Evolutionary conservation across 2,888 invertebrate genomes (phyloP).

Genomic region (Drosophila paramelanica): DNA sequence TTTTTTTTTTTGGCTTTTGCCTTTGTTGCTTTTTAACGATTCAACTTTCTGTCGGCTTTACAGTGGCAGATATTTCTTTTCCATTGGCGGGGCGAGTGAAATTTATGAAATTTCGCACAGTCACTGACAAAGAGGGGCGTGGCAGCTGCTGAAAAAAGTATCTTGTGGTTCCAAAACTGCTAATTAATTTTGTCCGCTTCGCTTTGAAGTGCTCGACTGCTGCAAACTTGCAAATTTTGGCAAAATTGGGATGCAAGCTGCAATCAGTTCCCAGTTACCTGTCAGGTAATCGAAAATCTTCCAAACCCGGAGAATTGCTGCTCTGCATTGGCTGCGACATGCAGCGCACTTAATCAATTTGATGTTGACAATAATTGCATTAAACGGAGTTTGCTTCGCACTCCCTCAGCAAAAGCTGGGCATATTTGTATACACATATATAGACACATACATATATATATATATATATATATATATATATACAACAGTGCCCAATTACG

Average conservation of each 20-base stretch:
- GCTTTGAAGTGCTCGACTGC: slow-evolving; percentile 40
- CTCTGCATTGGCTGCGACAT: slow-evolving; percentile 35
- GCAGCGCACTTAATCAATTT: slow-evolving; percentile 70
- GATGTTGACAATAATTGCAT: slow-evolving; percentile 70
- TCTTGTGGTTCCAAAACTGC: slow-evolving; percentile 56
- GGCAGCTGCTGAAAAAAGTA: slow-evolving; percentile 42
- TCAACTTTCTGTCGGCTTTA: slow-evolving; percentile 61
- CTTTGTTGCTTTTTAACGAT: slow-evolving; percentile 61
- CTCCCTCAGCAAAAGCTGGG: neutral
- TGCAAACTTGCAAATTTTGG: slow-evolving; percentile 16
- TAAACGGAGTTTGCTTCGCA: slow-evolving; percentile 44
- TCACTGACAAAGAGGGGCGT: slow-evolving; percentile 40
- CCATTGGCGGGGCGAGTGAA: slow-evolving; percentile 48
- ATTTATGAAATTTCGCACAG: slow-evolving; percentile 64
- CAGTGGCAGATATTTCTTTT: slow-evolving; percentile 51
- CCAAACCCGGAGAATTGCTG: neutral
- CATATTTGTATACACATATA: neutral
- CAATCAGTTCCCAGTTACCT: slow-evolving; percentile 2
- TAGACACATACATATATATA: neutral
- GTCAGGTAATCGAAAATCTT: slow-evolving; percentile 4
- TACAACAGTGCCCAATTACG: neutral
- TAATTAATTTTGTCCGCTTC: slow-evolving; percentile 59
- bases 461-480: neutral
- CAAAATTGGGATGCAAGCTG: slow-evolving; percentile 5
- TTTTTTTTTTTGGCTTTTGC: slow-evolving; percentile 9